A percentile compares a stretch with the other conserved stretches of the same genome.
These are phyloP conservation scores for Lycodopsis pacificus DNA, from an alignment of 2,797 vertebrate species.

Conservation along the genomic window DNA sequence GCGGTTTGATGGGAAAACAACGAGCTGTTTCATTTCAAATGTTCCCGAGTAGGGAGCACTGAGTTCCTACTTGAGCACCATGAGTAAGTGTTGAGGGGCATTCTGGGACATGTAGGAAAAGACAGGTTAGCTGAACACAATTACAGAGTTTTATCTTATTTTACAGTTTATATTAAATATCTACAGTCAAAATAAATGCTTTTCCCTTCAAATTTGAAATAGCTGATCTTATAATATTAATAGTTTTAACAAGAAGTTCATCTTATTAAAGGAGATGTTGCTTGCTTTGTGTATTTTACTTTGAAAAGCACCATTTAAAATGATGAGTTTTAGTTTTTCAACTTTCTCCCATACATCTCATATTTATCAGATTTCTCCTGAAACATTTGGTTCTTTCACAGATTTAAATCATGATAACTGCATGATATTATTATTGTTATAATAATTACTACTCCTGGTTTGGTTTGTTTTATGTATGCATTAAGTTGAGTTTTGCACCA, in stretches of 20 bases:
- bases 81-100: background rate
- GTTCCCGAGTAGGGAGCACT: background rate
- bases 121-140: background rate
- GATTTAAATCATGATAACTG: background rate
- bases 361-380: background rate
- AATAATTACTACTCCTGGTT: background rate
- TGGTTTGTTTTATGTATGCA: background rate
- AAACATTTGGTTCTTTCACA: background rate
- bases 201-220: background rate
- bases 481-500: background rate
- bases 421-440: background rate
- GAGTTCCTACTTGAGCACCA: background rate
- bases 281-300: background rate
- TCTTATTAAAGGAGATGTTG: background rate
- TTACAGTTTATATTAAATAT: background rate
- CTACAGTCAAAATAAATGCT: background rate
- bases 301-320: background rate
- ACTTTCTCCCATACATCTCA: background rate
- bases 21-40: background rate
- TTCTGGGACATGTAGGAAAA: conserved; percentile 10
- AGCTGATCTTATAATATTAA: background rate
- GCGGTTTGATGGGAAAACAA: background rate
- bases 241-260: background rate
- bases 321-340: background rate
- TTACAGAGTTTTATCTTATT: background rate